Conservation (phyloP, 1,140 invertebrate genomes). For the Dreissena polymorpha region DNA sequence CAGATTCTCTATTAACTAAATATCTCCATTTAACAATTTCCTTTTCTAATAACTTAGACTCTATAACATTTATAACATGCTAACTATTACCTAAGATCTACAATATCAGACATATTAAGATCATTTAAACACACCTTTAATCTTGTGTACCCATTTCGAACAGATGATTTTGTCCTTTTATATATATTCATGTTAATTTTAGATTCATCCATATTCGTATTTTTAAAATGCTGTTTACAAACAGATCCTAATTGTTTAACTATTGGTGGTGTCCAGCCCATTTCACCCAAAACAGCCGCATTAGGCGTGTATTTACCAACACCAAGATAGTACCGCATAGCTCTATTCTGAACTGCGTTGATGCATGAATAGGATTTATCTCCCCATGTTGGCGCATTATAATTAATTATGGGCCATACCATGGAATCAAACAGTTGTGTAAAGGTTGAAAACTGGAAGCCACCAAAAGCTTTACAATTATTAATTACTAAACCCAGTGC, state of each 20-base stretch:
- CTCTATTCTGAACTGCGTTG: conserved; percentile 5
- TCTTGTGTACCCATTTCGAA: no score
- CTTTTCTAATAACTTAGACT: neutral
- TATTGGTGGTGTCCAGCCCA: neutral
- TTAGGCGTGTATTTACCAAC: conserved; percentile 16
- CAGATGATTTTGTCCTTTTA: no score
- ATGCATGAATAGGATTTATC: conserved; percentile 9
- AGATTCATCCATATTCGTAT: no score
- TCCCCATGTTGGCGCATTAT: conserved; percentile 4
- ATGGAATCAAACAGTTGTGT: conserved; percentile 10
- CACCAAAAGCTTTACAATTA: conserved; percentile 9
- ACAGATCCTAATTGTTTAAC: no score
- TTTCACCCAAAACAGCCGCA: conserved; percentile 5
- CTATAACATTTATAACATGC: neutral
- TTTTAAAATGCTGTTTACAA: no score
- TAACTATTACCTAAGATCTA: no score
- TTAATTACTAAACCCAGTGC: neutral
- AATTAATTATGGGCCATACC: neutral
- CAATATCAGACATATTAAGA: no score
- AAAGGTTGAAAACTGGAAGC: neutral
- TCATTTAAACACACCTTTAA: no score
- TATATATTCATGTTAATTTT: no score
- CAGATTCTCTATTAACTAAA: neutral
- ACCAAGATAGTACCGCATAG: neutral
- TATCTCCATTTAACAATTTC: conserved; percentile 10